Evolutionary conservation across 2,113 vertebrate species (phyloP).

Genomic region (Casuarius casuarius): DNA sequence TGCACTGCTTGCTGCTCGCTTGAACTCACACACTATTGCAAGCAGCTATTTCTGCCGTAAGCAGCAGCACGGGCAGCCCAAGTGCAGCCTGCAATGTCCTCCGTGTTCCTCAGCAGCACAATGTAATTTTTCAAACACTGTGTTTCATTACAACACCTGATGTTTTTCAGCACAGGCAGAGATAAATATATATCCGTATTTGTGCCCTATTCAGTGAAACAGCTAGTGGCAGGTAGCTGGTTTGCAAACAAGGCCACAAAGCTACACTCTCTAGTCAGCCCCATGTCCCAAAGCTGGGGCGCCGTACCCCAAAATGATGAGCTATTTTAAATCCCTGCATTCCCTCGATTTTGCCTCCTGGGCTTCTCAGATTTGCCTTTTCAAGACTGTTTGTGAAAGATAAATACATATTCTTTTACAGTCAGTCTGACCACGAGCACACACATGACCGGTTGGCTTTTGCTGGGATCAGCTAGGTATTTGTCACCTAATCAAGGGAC

Average conservation of each 20-base stretch:
- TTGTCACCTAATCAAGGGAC: constrained; percentile 17
- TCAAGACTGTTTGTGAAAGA: not conserved
- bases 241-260: not conserved
- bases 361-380: not conserved
- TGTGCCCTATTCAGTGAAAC: not conserved
- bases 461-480: not conserved
- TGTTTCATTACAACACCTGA: too few relatives aligned
- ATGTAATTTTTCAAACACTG: not conserved
- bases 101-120: not conserved
- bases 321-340: not conserved
- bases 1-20: too few relatives aligned
- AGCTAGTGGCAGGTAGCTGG: not conserved
- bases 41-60: fast-evolving
- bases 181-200: too few relatives aligned
- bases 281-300: not conserved
- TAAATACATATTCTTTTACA: not conserved
- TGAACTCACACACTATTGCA: not conserved
- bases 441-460: not conserved
- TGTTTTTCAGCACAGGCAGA: not conserved
- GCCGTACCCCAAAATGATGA: not conserved
- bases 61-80: not conserved
- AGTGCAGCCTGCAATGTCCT: not conserved
- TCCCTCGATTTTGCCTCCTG: not conserved
- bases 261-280: not conserved
- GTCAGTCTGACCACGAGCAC: not conserved